Conservation (phyloP, 2,888 invertebrate species). For the Chalcis sispes region DNA sequence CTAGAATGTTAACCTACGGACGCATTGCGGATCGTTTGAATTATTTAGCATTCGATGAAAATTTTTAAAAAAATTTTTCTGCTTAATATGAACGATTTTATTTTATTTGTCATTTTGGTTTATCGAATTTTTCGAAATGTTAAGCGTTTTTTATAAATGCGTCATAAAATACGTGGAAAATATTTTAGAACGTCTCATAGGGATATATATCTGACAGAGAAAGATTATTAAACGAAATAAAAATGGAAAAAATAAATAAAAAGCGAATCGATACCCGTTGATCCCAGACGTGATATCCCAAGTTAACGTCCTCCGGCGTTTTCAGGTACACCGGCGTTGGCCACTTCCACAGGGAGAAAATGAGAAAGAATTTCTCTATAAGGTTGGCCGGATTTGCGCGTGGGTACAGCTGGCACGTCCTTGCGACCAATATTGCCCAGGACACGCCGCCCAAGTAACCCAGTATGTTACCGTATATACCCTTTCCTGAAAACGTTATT, state of each 20-base stretch:
- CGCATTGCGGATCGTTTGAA: too few species aligned
- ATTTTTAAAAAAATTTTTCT: too few species aligned
- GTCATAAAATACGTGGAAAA: too few species aligned
- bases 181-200: too few species aligned
- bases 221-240: too few species aligned
- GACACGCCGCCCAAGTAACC: constrained; percentile 99
- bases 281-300: constrained; percentile 94
- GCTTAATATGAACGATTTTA: too few species aligned
- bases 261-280: not conserved
- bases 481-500: constrained; percentile 83
- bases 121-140: too few species aligned
- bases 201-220: too few species aligned
- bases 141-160: too few species aligned
- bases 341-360: constrained; percentile 99
- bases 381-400: constrained; percentile 96
- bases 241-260: not conserved
- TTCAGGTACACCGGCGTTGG: constrained; percentile 98
- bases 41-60: too few species aligned
- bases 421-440: constrained; percentile 99
- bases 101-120: too few species aligned
- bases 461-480: constrained; percentile 98
- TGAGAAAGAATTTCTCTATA: constrained; percentile 98
- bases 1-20: constrained; percentile 10
- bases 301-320: constrained; percentile 89
- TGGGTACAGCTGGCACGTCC: constrained; percentile 98